Percentiles rank a stretch among this genome's conserved stretches.
phyloP scores from a whole-genome alignment of 2,797 vertebrate genomes.

The Columba guinea region DNA sequence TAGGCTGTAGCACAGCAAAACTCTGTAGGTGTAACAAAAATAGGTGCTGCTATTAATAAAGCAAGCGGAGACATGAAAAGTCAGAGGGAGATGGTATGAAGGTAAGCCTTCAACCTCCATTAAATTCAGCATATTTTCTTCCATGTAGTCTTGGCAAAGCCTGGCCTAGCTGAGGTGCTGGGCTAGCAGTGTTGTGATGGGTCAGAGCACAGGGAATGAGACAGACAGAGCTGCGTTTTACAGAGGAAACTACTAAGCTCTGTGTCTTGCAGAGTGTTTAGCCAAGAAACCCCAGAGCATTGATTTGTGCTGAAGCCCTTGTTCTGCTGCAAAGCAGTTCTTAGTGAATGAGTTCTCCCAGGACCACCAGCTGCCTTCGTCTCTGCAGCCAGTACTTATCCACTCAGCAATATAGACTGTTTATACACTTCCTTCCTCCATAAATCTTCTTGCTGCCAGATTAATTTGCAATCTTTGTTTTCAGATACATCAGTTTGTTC shows the following conservation, averaged over 20 bases:
- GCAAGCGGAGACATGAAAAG: background rate
- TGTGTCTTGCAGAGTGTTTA: background rate
- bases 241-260: background rate
- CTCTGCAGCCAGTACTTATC: background rate
- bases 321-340: background rate
- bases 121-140: background rate
- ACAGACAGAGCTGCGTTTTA: background rate
- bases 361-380: background rate
- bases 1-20: background rate
- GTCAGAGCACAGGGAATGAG: background rate
- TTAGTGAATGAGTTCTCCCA: conserved; percentile 16
- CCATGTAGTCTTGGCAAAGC: background rate
- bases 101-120: background rate
- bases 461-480: conserved; percentile 19
- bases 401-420: background rate
- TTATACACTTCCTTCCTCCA: background rate
- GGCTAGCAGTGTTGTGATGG: background rate
- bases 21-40: background rate
- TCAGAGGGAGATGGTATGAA: background rate
- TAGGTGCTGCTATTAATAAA: conserved; percentile 14
- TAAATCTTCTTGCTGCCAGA: background rate
- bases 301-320: background rate
- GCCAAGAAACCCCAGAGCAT: background rate
- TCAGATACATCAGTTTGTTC: background rate
- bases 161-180: background rate